phyloP scores from a whole-genome alignment of 2,797 vertebrate genomes.

The Cephalopachus bancanus region DNA sequence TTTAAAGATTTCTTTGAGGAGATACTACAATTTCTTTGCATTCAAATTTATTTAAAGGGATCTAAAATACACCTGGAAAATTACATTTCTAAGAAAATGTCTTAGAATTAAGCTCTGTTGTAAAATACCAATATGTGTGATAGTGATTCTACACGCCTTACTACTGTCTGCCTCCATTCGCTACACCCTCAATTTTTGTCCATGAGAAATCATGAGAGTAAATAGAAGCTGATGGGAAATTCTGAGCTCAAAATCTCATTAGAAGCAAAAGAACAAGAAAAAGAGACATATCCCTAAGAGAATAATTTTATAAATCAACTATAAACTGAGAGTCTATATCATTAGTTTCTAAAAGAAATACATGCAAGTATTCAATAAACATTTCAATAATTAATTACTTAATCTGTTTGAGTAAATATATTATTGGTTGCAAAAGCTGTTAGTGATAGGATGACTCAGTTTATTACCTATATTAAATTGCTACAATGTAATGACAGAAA shows the following conservation, averaged over 20 bases:
- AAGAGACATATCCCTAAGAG: neutral
- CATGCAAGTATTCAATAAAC: neutral
- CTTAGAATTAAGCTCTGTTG: neutral
- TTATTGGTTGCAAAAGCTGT: neutral
- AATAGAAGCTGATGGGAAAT: neutral
- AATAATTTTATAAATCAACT: neutral
- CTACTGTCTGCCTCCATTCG: neutral
- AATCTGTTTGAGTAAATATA: neutral
- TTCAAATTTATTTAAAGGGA: neutral
- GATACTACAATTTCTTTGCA: neutral
- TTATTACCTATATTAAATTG: constrained; percentile 34
- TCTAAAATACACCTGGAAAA: neutral
- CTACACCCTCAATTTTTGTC: neutral
- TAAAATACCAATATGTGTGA: constrained; percentile 45
- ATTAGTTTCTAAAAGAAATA: constrained; percentile 64
- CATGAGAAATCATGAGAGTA: neutral
- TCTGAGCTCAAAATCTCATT: constrained; percentile 21
- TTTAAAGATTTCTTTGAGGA: neutral
- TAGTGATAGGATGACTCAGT: neutral
- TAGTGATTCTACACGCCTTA: neutral
- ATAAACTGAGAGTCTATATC: neutral
- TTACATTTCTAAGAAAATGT: constrained; percentile 17
- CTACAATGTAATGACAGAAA: neutral
- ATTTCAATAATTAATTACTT: neutral
- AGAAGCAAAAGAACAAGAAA: neutral